Conservation (phyloP, 1,140 invertebrate genomes). For the Cydia fagiglandana region DNA sequence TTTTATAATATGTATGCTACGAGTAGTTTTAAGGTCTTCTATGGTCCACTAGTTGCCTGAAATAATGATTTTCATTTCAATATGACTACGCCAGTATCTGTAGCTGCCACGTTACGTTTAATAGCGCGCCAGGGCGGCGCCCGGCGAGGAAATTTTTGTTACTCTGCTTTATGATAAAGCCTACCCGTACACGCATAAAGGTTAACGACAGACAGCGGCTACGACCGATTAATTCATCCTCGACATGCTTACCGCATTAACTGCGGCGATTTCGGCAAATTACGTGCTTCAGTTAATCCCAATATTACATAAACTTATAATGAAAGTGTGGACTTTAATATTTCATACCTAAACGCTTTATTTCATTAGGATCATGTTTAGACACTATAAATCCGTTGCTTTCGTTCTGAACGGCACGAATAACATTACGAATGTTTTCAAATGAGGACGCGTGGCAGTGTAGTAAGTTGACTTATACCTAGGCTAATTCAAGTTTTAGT, state of each 20-base stretch:
- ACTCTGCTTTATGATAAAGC: constrained; percentile 40
- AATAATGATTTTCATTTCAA: neutral
- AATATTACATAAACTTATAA: constrained; percentile 17
- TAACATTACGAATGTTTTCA: no score
- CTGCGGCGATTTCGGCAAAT: constrained; percentile 15
- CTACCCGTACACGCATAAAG: constrained; percentile 38
- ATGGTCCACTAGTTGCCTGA: no score
- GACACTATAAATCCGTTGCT: neutral
- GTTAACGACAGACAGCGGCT: constrained; percentile 38
- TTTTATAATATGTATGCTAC: no score
- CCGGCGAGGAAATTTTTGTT: constrained; percentile 37
- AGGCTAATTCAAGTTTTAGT: no score
- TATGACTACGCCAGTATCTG: neutral
- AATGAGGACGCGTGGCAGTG: no score
- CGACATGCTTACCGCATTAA: constrained; percentile 30
- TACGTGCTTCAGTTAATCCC: constrained; percentile 16
- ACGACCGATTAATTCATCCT: constrained; percentile 35
- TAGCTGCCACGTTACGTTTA: constrained; percentile 41
- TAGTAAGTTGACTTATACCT: no score
- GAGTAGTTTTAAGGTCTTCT: no score
- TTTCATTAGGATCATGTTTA: neutral
- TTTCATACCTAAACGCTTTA: neutral
- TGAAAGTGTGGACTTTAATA: neutral
- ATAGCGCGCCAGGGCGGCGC: constrained; percentile 46
- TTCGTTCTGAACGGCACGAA: neutral